These are phyloP conservation scores for Hirtodrosophila cameraria DNA, from an alignment of 2,888 invertebrate genomes.

Conservation along the genomic window DNA sequence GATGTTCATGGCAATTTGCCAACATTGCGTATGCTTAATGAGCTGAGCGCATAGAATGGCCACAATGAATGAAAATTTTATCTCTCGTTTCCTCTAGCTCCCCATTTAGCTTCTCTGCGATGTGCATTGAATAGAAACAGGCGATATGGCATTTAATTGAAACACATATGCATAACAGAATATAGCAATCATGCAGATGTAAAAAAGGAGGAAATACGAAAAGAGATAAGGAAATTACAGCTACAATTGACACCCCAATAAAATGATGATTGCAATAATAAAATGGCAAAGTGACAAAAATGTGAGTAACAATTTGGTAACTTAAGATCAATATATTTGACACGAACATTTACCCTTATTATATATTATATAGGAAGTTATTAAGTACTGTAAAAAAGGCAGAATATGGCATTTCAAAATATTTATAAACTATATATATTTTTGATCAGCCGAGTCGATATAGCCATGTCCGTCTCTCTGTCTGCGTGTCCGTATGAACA, in stretches of 20 bases:
- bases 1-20: slow-evolving; percentile 68
- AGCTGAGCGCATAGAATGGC: slow-evolving; percentile 52
- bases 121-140: slow-evolving; percentile 31
- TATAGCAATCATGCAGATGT: slow-evolving; percentile 28
- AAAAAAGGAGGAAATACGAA: neutral
- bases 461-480: no score
- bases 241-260: neutral
- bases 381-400: no score
- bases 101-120: neutral
- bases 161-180: slow-evolving; percentile 11
- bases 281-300: neutral
- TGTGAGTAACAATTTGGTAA: neutral
- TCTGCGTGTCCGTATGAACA: no score
- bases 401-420: no score
- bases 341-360: no score
- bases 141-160: slow-evolving; percentile 34
- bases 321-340: no score
- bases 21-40: slow-evolving; percentile 66
- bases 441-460: no score
- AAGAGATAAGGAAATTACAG: neutral
- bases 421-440: no score
- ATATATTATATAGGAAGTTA: no score
- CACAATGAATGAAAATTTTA: slow-evolving; percentile 37
- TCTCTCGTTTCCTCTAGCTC: neutral
- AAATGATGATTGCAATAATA: neutral